A percentile compares a stretch with the other conserved stretches of the same genome.
Evolutionary conservation across 2,888 invertebrate genomes (phyloP).

Genomic region (Eupithecia dodoneata): DNA sequence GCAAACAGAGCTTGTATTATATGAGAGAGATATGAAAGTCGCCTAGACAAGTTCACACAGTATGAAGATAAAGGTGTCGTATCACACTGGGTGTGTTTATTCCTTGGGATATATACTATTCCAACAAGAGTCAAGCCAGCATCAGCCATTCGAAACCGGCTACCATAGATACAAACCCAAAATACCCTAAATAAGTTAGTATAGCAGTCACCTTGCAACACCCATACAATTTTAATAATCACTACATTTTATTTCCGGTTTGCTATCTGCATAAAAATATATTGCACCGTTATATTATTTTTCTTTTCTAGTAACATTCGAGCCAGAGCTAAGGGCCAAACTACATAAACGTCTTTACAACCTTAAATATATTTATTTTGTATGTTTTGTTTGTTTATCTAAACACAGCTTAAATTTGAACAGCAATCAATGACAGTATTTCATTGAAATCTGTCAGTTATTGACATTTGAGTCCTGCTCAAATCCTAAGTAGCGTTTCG

Average conservation of each 20-base stretch:
- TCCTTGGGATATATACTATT: background rate
- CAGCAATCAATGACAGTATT: background rate
- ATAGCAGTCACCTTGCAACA: slow-evolving; percentile 73
- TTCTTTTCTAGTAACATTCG: slow-evolving; percentile 55
- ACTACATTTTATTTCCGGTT: slow-evolving; percentile 48
- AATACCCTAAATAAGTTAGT: slow-evolving; percentile 54
- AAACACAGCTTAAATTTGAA: background rate
- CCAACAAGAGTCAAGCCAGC: slow-evolving; percentile 36
- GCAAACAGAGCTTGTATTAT: too few relatives aligned
- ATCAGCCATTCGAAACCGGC: slow-evolving; percentile 7
- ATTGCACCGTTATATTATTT: slow-evolving; percentile 68
- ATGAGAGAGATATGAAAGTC: too few relatives aligned
- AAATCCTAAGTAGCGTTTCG: background rate
- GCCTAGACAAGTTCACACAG: too few relatives aligned
- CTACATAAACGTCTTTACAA: slow-evolving; percentile 4
- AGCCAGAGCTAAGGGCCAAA: slow-evolving; percentile 54
- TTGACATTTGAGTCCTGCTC: background rate
- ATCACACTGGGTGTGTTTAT: too few relatives aligned
- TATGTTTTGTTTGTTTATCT: background rate
- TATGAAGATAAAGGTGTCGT: too few relatives aligned
- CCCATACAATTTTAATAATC: slow-evolving; percentile 46
- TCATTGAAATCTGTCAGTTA: background rate
- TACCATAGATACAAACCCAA: slow-evolving; percentile 44
- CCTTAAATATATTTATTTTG: background rate
- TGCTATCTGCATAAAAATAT: slow-evolving; percentile 63